Evolutionary conservation across 2,888 invertebrate genomes (phyloP), one percentile per base, ranked within the genome.

Genomic region (Stenolophus ochropezus): DNA sequence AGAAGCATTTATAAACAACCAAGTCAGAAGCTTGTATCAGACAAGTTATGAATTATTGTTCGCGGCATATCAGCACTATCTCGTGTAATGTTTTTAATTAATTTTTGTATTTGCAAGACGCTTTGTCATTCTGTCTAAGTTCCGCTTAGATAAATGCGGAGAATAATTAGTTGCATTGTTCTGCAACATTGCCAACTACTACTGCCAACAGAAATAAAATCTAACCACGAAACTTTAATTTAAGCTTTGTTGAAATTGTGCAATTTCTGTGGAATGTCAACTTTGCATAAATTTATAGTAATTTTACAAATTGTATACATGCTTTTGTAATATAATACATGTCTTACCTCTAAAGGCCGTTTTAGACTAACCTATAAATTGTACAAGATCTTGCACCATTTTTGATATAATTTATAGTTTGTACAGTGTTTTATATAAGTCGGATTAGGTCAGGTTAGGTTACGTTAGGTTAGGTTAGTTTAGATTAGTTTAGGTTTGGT

Each of bases 121-220:
- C 61, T 61, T 61, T 61, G 25, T 61, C 61, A 25, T 25, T 61
- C 25, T 61, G 23, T 61, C 2, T 21, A n/a, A 23, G 61, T 61
- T 25, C n/a, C 21, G 61, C 23, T 23, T 23, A 61, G 14, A 61
- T 23, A 27, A 61, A 61, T 23, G 61, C 14, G 25, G n/a, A 25
- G 23, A 25, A 61, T 25, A 61, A 61, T 61, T 61, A 61, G 61
- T 61, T 61, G 3, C 61, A 61, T 61, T 23, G 61, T 61, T 61
- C 11, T 61, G 61, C 23, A 61, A n/a, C 25, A 8, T 14, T 61
- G n/a, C 61, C 61, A 61, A 61, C 61, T 14, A 61, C 61, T 61
- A 25, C 25, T 61, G 25, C 61, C 61, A 61, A 58, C 58, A 23
- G 14, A 58, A 58, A 58, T 25, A 58, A 58, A 58, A 58, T 58